Evolutionary conservation across 1,140 invertebrate genomes (phyloP).

Genomic region (Penaeus chinensis): DNA sequence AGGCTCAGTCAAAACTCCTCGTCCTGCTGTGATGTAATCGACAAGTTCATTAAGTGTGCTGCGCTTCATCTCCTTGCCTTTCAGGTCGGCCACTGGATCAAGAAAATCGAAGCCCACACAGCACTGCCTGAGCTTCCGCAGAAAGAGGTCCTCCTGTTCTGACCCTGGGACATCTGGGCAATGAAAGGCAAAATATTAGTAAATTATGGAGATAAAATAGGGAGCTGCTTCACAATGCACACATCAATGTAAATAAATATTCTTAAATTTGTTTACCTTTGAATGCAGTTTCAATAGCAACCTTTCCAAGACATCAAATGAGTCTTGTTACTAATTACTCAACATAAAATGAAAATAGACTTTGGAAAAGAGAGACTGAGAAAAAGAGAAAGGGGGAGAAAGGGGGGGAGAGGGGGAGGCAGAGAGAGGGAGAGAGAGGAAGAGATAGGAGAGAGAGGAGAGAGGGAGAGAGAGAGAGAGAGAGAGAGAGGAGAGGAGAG

Average conservation of each 20-base stretch:
- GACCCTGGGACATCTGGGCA: slow-evolving; percentile 88
- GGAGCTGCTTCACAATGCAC: neutral
- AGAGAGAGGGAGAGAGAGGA: too few species aligned
- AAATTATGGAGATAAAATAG: neutral
- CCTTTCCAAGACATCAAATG: too few species aligned
- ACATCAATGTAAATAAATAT: neutral
- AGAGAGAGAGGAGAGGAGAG: too few species aligned
- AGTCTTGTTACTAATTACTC: too few species aligned
- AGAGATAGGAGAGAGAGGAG: too few species aligned
- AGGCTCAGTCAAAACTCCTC: slow-evolving; percentile 94
- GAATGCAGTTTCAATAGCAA: too few species aligned
- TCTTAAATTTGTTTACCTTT: too few species aligned
- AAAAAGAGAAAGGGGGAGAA: too few species aligned
- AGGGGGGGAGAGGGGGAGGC: too few species aligned
- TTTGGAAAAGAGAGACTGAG: too few species aligned
- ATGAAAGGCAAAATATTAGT: slow-evolving; percentile 40
- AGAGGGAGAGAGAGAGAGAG: too few species aligned
- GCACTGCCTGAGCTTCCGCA: slow-evolving; percentile 97
- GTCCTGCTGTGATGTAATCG: slow-evolving; percentile 94
- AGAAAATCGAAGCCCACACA: slow-evolving; percentile 99
- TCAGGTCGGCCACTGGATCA: slow-evolving; percentile 97
- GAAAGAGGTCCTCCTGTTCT: slow-evolving; percentile 98
- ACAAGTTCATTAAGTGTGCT: slow-evolving; percentile 97
- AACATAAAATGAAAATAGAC: too few species aligned
- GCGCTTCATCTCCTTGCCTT: slow-evolving; percentile 99